Base-by-base conservation (phyloP, 2,888 invertebrate species). In the Dromius quadrimaculatus region DNA sequence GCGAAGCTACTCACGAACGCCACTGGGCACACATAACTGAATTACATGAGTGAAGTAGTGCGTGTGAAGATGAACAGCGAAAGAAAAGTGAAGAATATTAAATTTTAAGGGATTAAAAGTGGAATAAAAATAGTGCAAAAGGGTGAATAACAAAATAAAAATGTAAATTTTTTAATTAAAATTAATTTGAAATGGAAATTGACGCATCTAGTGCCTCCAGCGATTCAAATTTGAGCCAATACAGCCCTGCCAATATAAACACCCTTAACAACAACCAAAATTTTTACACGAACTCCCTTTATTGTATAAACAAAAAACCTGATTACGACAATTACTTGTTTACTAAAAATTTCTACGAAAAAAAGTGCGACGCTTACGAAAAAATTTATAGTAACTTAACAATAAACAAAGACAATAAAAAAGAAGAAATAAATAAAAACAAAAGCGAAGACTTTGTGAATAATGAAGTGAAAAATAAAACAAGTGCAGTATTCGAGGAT, bases 201-300 rank as follows among this genome's bases (percentile, higher is more conserved):
- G 79, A 79, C 43, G 76, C 77, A 9, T 81, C 81, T 4, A 81
- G 79, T 73, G 77, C 79, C 15, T 82, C 82, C 1, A 81, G 78
- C 71, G 82, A 82, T 73, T 81, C 82, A 6, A 79, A 77, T 66
- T 74, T 77, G 54, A 76, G 78, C 11, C 78, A 76, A 72, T 79
- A 76, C 73, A 73, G 61, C 72, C 5, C 71, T 73, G 47, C 71
- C 45, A 72, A 61, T 32, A 75, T 74, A n/a, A 47, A 71, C 41
- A 71, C 45, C 32, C 74, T 74, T n/a, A 76, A 77, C 70, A 71
- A 70, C 38, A 62, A 70, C 22, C 70, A 78, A 20, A 80, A 78
- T 73, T 79, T 78, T 74, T 81, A 81, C 71, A 76, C 77, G 50
- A 72, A 73, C 22, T 72, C 62, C 54, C 41, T 72, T 6, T 73